Evolutionary conservation across 1,140 invertebrate genomes (phyloP).

Genomic region (Muscidifurax raptorellus): DNA sequence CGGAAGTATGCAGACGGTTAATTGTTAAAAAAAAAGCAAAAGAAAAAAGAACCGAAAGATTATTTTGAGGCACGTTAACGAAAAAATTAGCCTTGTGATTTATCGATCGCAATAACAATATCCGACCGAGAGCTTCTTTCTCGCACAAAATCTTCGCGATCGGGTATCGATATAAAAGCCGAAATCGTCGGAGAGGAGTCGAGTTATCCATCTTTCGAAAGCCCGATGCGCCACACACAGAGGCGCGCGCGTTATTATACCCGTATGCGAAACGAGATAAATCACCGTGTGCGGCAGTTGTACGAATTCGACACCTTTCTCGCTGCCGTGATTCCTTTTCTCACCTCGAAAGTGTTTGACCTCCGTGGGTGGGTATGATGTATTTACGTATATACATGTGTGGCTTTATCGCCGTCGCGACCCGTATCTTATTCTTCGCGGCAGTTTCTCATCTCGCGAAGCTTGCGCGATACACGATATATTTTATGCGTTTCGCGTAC

Average conservation of each 20-base stretch:
- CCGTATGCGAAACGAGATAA: constrained; percentile 69
- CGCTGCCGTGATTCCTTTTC: constrained; percentile 34
- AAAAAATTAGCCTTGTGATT: too few relatives aligned
- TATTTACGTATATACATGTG: too few relatives aligned
- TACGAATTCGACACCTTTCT: constrained; percentile 59
- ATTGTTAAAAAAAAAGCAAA: background rate
- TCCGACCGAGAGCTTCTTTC: too few relatives aligned
- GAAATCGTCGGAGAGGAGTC: too few relatives aligned
- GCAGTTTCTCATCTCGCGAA: background rate
- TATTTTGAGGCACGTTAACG: too few relatives aligned
- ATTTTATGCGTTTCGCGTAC: background rate
- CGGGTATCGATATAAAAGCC: too few relatives aligned
- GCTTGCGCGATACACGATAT: background rate
- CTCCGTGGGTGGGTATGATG: background rate
- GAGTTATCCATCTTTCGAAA: too few relatives aligned
- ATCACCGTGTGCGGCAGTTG: constrained; percentile 67
- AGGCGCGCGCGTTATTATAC: constrained; percentile 51
- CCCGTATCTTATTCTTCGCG: background rate
- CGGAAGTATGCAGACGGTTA: background rate
- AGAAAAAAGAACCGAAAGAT: too few relatives aligned
- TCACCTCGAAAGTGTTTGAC: constrained; percentile 50
- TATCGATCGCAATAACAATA: too few relatives aligned
- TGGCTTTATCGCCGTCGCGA: background rate
- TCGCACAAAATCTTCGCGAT: too few relatives aligned
- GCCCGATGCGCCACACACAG: too few relatives aligned